Evolutionary conservation across 2,797 vertebrate genomes (phyloP).

Genomic region (Etheostoma nigrum): DNA sequence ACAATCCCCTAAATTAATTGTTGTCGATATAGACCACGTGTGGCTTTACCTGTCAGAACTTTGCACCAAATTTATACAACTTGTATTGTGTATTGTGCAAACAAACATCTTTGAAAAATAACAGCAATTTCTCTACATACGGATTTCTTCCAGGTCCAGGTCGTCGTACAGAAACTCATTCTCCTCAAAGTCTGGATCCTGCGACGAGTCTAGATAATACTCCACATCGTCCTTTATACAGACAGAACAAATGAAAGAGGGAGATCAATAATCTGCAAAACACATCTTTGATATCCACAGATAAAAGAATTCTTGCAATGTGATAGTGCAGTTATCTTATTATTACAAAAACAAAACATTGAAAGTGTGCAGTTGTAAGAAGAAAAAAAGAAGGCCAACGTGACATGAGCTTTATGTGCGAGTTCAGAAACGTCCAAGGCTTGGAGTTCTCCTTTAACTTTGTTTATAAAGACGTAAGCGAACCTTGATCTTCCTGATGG

Average conservation of each 20-base stretch:
- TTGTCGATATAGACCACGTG: no score
- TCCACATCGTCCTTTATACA: conserved; percentile 88
- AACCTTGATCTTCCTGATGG: conserved; percentile 92
- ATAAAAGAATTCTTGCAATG: background rate
- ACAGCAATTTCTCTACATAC: conserved; percentile 77
- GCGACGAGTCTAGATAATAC: conserved; percentile 93
- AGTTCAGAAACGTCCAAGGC: background rate
- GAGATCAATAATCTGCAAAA: no score
- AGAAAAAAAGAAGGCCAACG: background rate
- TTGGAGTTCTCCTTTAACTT: background rate
- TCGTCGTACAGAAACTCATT: conserved; percentile 95
- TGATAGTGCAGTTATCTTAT: background rate
- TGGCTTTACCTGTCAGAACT: background rate
- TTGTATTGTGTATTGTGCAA: background rate
- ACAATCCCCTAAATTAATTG: no score
- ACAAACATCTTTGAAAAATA: no score
- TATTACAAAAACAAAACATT: background rate
- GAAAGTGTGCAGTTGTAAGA: background rate
- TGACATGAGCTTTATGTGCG: no score
- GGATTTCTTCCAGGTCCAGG: conserved; percentile 92
- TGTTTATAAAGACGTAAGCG: background rate
- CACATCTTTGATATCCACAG: background rate
- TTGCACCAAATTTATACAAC: background rate
- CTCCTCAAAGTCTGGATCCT: conserved; percentile 95
- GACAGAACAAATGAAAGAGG: background rate